A percentile compares a stretch with the other conserved stretches of the same genome.
phyloP scores from a whole-genome alignment of 64 coral and sea anemone species.

The Astreopora myriophthalma region DNA sequence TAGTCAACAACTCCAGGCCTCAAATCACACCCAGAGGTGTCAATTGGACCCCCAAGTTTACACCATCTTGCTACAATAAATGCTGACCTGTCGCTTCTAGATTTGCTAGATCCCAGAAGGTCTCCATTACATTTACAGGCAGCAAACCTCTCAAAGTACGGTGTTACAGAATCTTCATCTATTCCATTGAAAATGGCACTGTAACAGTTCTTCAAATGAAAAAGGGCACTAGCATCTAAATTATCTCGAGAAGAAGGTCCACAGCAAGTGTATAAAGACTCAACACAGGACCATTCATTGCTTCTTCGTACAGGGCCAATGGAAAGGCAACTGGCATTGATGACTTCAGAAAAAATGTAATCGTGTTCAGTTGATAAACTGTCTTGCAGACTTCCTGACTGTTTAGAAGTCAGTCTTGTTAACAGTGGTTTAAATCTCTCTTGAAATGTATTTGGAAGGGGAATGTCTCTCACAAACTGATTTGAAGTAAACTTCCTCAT shows the following conservation, averaged over 20 bases:
- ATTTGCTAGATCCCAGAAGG: conserved; percentile 32
- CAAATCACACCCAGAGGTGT: conserved; percentile 34
- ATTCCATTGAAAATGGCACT: background rate
- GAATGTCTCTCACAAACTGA: conserved; percentile 47
- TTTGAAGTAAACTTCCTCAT: conserved; percentile 68
- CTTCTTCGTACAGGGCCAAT: conserved; percentile 20
- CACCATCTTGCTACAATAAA: conserved; percentile 55
- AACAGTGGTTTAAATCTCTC: conserved; percentile 51
- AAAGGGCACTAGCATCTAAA: no score
- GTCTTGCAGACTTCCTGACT: conserved; percentile 45
- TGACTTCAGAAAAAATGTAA: background rate
- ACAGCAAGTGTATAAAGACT: conserved; percentile 8
- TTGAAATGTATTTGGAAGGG: conserved; percentile 31
- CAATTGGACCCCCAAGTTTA: conserved; percentile 37
- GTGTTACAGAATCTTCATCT: conserved; percentile 48
- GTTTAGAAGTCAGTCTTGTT: conserved; percentile 1
- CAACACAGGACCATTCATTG: background rate
- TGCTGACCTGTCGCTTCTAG: conserved; percentile 43
- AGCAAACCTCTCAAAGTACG: conserved; percentile 46
- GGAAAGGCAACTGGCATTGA: background rate
- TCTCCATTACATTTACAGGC: conserved; percentile 24
- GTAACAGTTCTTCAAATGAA: conserved; percentile 3
- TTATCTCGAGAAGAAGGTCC: background rate
- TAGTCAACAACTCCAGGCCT: conserved; percentile 60
- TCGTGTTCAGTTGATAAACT: background rate